A percentile compares a stretch with the other conserved stretches of the same genome.
phyloP scores from a whole-genome alignment of 1,140 invertebrate genomes.

The silkworm (Bombyx mori) region ASM3026992v2 NC_085109.1:5137501-5138000 shows the following conservation, averaged over 20 bases:
- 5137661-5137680: background rate
- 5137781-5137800: constrained; percentile 48
- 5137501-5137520: constrained; percentile 64
- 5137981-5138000: no score
- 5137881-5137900: constrained; percentile 44
- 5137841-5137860: constrained; percentile 42
- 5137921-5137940: no score
- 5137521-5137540: background rate
- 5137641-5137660: constrained; percentile 21
- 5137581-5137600: background rate
- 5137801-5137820: constrained; percentile 44
- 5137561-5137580: background rate
- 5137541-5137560: no score
- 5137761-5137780: constrained; percentile 47
- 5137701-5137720: constrained; percentile 33
- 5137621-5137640: background rate
- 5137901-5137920: background rate
- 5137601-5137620: background rate
- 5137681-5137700: constrained; percentile 35
- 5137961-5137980: no score
- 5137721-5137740: constrained; percentile 47
- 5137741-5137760: constrained; percentile 65
- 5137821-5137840: constrained; percentile 36
- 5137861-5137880: constrained; percentile 44
- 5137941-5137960: no score